Conservation (phyloP, 2,888 invertebrate species). For the Panorpa germanica region DNA sequence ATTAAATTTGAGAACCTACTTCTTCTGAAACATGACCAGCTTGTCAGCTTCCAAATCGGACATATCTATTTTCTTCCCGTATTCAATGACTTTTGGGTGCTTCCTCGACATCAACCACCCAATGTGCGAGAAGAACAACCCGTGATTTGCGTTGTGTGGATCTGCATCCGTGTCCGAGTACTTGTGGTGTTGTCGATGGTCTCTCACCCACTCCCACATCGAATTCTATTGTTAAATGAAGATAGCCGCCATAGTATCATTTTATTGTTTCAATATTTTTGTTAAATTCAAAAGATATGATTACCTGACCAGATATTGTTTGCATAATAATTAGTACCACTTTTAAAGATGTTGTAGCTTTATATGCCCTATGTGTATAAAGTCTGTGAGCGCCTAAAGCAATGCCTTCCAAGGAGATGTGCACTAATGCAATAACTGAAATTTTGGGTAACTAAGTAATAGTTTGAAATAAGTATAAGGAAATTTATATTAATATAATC, state of each 20-base stretch:
- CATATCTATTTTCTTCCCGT: slow-evolving; percentile 49
- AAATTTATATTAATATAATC: no score
- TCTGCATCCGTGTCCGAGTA: slow-evolving; percentile 36
- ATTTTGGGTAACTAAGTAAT: no score
- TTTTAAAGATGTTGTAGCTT: slow-evolving; percentile 42
- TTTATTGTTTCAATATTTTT: no score
- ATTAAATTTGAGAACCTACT: slow-evolving; percentile 24
- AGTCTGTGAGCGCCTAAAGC: slow-evolving; percentile 68
- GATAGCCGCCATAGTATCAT: no score
- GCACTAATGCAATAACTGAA: no score
- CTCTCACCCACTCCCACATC: no score
- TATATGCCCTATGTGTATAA: slow-evolving; percentile 61
- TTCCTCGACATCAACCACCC: slow-evolving; percentile 65
- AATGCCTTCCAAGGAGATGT: no score
- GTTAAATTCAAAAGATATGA: no score
- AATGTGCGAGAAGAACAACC: slow-evolving; percentile 72
- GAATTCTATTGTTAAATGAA: no score
- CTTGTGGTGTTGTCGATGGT: slow-evolving; percentile 62
- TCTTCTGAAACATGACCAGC: slow-evolving; percentile 55
- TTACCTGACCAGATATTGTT: slow-evolving; percentile 60
- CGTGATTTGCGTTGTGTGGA: slow-evolving; percentile 56
- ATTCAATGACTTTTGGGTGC: slow-evolving; percentile 49
- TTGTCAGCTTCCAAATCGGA: slow-evolving; percentile 55
- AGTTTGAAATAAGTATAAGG: no score
- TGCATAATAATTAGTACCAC: slow-evolving; percentile 42